Evolutionary conservation across 2,113 vertebrate genomes (phyloP).

Genomic region (Macquaria ambigua): DNA sequence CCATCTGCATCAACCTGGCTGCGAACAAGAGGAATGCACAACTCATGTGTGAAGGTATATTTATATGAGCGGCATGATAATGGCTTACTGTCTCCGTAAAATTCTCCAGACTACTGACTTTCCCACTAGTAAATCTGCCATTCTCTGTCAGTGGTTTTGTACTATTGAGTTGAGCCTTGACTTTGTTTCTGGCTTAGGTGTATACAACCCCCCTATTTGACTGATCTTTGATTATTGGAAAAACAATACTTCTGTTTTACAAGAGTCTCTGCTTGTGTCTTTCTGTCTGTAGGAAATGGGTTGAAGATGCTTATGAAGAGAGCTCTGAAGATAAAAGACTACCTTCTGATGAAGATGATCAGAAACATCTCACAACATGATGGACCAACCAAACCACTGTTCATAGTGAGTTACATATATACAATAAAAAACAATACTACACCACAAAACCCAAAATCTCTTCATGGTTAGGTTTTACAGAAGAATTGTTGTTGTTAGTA

Average conservation of each 20-base stretch:
- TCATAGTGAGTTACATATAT: constrained; percentile 87
- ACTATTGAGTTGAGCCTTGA: background rate
- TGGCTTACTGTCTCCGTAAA: background rate
- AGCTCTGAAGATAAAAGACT: constrained; percentile 94
- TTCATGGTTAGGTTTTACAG: background rate
- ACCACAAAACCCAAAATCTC: background rate
- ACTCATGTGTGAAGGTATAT: constrained; percentile 94
- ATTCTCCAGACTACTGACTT: background rate
- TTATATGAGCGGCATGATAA: too few relatives aligned
- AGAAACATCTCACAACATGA: constrained; percentile 97
- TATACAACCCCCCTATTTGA: background rate
- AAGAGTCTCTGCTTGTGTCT: background rate
- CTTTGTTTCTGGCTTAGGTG: background rate
- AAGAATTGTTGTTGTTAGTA: background rate
- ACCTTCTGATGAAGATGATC: constrained; percentile 97
- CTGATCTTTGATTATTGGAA: background rate
- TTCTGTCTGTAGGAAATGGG: constrained; percentile 87
- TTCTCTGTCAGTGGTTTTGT: background rate
- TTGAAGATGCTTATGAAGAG: constrained; percentile 97
- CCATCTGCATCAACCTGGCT: constrained; percentile 97
- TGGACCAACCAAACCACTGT: constrained; percentile 91
- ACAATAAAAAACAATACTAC: background rate
- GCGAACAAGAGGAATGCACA: constrained; percentile 96
- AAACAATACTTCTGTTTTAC: background rate
- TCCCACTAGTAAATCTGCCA: background rate